A percentile compares a stretch with the other conserved stretches of the same genome.
Conservation (phyloP, 2,888 invertebrate species). For the Heterodera filipjevi region DNA sequence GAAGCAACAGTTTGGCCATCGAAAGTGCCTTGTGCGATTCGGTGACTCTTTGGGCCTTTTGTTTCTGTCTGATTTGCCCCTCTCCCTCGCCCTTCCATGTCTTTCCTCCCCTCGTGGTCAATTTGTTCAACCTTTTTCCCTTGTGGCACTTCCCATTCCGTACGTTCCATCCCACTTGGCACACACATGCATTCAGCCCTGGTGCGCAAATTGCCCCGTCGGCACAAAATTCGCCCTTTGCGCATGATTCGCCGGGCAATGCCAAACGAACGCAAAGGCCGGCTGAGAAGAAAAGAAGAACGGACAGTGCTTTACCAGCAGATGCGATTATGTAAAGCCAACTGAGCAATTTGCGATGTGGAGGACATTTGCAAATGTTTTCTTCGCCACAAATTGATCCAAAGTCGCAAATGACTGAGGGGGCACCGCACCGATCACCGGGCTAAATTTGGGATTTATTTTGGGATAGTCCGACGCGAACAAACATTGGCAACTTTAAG, state of each 20-base stretch:
- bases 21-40: background rate
- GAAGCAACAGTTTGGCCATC: slow-evolving; percentile 17
- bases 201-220: slow-evolving; percentile 37
- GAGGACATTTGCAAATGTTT: slow-evolving; percentile 22
- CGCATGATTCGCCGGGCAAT: slow-evolving; percentile 55
- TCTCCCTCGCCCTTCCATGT: background rate
- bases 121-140: background rate
- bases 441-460: background rate
- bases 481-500: slow-evolving; percentile 35
- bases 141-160: slow-evolving; percentile 37
- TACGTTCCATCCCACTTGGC: slow-evolving; percentile 39
- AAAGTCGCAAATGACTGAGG: background rate
- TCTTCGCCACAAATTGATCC: slow-evolving; percentile 7
- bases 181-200: slow-evolving; percentile 45
- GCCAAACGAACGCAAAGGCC: slow-evolving; percentile 34
- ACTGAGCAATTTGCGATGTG: background rate
- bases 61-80: background rate
- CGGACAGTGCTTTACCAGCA: slow-evolving; percentile 32
- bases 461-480: background rate
- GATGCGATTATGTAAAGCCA: slow-evolving; percentile 38
- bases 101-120: background rate
- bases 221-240: slow-evolving; percentile 56
- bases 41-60: no score
- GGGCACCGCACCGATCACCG: background rate
- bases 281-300: background rate